Base-by-base conservation (phyloP, 1,140 invertebrate species). In the Musca domestica region DNA sequence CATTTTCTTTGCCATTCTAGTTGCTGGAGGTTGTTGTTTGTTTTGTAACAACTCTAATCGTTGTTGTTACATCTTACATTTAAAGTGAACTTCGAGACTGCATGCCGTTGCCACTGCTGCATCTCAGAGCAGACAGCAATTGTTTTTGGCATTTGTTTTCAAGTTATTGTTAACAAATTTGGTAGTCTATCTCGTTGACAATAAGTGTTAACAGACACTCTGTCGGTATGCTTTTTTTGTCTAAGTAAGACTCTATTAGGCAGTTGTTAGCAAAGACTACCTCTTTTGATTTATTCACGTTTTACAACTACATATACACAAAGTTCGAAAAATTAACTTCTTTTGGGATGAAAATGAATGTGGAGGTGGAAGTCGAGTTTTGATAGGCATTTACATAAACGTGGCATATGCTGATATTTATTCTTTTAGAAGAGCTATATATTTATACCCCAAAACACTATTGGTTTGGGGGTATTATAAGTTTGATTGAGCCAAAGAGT, bases 91-190 rank as follows among this genome's bases (percentile, higher is more conserved):
- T 52, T n/a, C n/a, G n/a, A n/a, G 51, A 22, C 23, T 54, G 22
- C 51, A 9, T 25, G 51, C 9, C 23, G 51, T 14, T 23, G 4
- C 14, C 3, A 22, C 12, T 22, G 10, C 19, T 22, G 2, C 19
- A 14, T 1, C 17, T 54, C 4, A 14, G 51, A 14, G 7, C 7
- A 54, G 51, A 54, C 51, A 25, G 23, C 22, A 54, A 54, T 22
- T 54, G 51, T 54, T 54, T 20, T 54, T 54, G 51, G 51, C 51
- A 54, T 54, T 54, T 54, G 51, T 54, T 54, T 54, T 54, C 20
- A 54, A 54, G 51, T 54, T 54, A 54, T 54, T 54, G 51, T 54
- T 54, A 54, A 54, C 51, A 54, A 54, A 54, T 54, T 54, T 54
- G 51, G 51, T 54, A 54, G 51, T 54, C 51, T 54, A 54, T 54